Evolutionary conservation across 2,797 vertebrate species (phyloP).

Genomic region (Monodelphis domestica): DNA sequence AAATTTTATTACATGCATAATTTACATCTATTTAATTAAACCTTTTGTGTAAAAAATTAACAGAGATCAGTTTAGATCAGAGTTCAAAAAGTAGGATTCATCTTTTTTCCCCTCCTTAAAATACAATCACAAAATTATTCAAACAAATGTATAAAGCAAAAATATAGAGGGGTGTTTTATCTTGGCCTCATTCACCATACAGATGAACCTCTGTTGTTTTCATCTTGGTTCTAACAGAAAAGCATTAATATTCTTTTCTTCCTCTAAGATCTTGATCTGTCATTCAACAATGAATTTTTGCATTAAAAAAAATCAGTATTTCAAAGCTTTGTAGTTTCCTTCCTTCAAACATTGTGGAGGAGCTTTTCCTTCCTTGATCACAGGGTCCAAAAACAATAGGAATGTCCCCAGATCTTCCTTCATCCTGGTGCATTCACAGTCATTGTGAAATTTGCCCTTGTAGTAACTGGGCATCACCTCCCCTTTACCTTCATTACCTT

Average conservation of each 20-base stretch:
- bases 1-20: slow-evolving; percentile 46
- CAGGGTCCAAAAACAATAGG: too few species aligned
- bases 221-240: slow-evolving; percentile 40
- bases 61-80: slow-evolving; percentile 25
- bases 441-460: too few species aligned
- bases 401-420: too few species aligned
- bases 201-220: slow-evolving; percentile 32
- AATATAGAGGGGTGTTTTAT: slow-evolving; percentile 48
- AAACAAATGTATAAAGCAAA: slow-evolving; percentile 27
- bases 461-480: too few species aligned
- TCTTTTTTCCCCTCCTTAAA: slow-evolving; percentile 26
- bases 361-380: slow-evolving; percentile 96
- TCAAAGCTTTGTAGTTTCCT: slow-evolving; percentile 93
- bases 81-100: slow-evolving; percentile 39
- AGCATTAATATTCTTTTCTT: slow-evolving; percentile 93
- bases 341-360: slow-evolving; percentile 94
- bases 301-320: slow-evolving; percentile 96
- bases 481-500: too few species aligned
- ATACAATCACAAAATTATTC: neutral
- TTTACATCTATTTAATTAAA: slow-evolving; percentile 7
- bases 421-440: too few species aligned
- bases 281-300: slow-evolving; percentile 97
- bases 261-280: slow-evolving; percentile 95
- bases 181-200: slow-evolving; percentile 45
- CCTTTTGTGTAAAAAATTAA: slow-evolving; percentile 50